phyloP scores from a whole-genome alignment of 2,113 vertebrate genomes.

The Ammodytes dubius region DNA sequence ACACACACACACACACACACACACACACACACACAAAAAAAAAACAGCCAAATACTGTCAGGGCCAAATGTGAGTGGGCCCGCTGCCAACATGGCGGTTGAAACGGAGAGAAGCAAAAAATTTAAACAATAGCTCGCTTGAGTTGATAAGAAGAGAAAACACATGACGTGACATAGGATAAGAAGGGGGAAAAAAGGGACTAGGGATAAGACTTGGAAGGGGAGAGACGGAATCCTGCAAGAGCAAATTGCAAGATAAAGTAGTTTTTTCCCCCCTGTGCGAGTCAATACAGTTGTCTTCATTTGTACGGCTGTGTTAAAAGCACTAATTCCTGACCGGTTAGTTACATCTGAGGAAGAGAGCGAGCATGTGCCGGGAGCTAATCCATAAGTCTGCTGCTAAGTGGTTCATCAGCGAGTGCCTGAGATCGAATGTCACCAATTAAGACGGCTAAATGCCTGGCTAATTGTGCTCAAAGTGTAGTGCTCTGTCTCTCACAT shows the following conservation, averaged over 20 bases:
- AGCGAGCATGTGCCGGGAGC: conserved; percentile 58
- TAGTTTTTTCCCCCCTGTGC: conserved; percentile 18
- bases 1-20: conserved; percentile 18
- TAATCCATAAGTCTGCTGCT: conserved; percentile 86
- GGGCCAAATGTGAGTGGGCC: conserved; percentile 56
- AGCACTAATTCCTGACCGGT: conserved; percentile 84
- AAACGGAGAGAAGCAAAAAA: conserved; percentile 37
- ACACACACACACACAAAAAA: too few relatives aligned
- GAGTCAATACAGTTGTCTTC: conserved; percentile 79
- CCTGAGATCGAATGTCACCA: conserved; percentile 85
- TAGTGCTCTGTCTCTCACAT: conserved; percentile 72
- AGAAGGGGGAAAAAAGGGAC: conserved; percentile 22
- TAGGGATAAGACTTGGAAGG: too few relatives aligned
- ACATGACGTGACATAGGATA: conserved; percentile 31
- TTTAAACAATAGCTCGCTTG: conserved; percentile 58
- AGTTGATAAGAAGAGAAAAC: conserved; percentile 56
- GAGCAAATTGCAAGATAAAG: conserved; percentile 53
- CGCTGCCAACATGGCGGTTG: conserved; percentile 44
- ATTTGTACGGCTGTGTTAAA: conserved; percentile 77
- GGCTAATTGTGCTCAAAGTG: conserved; percentile 86
- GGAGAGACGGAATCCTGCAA: conserved; percentile 26
- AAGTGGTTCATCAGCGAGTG: conserved; percentile 83
- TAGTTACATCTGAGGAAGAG: conserved; percentile 83
- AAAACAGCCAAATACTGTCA: conserved; percentile 59
- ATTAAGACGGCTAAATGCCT: conserved; percentile 87